Percentiles rank a stretch among this genome's conserved stretches.
These are phyloP conservation scores for Drosophila teissieri DNA, from an alignment of 1,140 invertebrate genomes.

Conservation along the genomic window DNA sequence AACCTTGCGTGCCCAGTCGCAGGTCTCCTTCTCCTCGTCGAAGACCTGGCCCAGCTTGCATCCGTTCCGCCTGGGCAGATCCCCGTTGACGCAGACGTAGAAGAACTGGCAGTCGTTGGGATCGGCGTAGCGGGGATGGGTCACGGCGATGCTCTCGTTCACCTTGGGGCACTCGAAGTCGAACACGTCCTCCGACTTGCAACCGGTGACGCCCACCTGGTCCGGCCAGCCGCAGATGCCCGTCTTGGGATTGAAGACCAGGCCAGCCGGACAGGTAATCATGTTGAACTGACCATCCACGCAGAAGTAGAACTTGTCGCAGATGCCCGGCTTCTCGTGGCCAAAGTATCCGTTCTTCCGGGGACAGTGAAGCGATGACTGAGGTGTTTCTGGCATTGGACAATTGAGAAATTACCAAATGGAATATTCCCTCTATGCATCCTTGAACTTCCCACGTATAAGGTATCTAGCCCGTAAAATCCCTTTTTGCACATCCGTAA, in stretches of 20 bases:
- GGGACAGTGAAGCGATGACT: constrained; percentile 90
- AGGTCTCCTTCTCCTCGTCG: constrained; percentile 92
- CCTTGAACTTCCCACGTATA: neutral
- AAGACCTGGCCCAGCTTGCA: constrained; percentile 96
- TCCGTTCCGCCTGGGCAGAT: constrained; percentile 91
- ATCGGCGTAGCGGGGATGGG: constrained; percentile 94
- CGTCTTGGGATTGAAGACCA: constrained; percentile 94
- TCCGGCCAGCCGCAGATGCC: constrained; percentile 97
- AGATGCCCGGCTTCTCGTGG: constrained; percentile 91
- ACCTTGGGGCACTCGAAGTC: constrained; percentile 93
- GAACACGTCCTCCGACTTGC: constrained; percentile 93
- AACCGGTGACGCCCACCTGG: constrained; percentile 93
- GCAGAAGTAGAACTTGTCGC: constrained; percentile 96
- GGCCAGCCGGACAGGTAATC: constrained; percentile 93
- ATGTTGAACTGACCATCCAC: constrained; percentile 95
- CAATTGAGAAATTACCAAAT: constrained; percentile 7
- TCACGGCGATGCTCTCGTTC: constrained; percentile 89
- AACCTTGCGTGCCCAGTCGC: constrained; percentile 95
- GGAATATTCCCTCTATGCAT: constrained; percentile 8
- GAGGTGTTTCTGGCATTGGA: constrained; percentile 88
- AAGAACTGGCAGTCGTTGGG: constrained; percentile 96
- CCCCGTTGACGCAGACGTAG: constrained; percentile 95
- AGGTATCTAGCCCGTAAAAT: neutral
- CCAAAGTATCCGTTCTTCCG: constrained; percentile 95
- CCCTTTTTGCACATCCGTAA: constrained; percentile 8